Percentiles rank a stretch among this genome's conserved stretches.
These are phyloP conservation scores for Lasaia peninsularis DNA, from an alignment of 1,140 invertebrate species.

Conservation along the genomic window DNA sequence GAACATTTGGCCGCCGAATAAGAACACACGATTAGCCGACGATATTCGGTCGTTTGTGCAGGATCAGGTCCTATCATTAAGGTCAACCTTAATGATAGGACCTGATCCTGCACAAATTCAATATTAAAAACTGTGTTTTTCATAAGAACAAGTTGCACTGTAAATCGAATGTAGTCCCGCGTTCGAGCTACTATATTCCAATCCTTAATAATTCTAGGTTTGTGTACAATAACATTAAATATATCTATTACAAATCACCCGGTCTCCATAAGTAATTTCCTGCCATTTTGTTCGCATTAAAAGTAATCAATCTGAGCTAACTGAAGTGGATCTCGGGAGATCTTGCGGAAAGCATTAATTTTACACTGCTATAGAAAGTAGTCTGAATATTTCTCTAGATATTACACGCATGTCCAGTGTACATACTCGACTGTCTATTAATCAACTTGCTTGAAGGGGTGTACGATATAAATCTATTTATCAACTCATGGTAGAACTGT, in stretches of 20 bases:
- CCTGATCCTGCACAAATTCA: no score
- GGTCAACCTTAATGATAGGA: no score
- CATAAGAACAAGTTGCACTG: no score
- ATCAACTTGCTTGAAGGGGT: neutral
- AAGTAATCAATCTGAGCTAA: constrained; percentile 5
- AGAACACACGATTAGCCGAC: no score
- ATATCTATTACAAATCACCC: neutral
- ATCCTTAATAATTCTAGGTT: no score
- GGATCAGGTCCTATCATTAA: no score
- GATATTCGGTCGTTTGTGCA: no score
- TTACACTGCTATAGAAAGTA: constrained; percentile 6
- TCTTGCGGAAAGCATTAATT: constrained; percentile 10
- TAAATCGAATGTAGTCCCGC: no score
- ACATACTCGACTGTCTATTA: neutral
- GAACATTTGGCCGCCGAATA: no score
- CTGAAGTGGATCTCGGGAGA: constrained; percentile 3
- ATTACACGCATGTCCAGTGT: neutral
- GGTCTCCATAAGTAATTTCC: constrained; percentile 8
- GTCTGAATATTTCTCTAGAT: constrained; percentile 6
- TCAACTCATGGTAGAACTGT: no score
- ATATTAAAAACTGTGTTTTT: no score
- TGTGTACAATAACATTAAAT: neutral
- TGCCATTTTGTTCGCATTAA: constrained; percentile 9
- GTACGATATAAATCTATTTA: neutral
- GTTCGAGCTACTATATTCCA: no score